Conservation (phyloP, 1,140 invertebrate species). For the Aleiodes sp. region DNA sequence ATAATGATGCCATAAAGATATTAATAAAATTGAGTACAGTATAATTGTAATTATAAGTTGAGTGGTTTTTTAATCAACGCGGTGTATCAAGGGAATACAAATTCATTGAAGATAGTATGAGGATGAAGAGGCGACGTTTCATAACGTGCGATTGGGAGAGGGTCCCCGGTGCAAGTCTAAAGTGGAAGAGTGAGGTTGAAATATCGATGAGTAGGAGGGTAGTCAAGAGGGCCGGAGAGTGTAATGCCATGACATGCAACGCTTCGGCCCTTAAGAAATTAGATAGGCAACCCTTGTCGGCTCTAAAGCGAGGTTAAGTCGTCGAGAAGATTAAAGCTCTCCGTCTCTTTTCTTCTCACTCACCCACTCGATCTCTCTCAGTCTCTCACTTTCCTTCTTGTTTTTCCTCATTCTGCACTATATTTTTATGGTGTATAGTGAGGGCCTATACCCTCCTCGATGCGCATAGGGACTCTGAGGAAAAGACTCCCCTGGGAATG, state of each 20-base stretch:
- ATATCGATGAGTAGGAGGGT: slow-evolving; percentile 27
- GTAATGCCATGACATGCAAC: slow-evolving; percentile 30
- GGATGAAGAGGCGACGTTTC: not conserved
- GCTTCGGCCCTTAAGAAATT: slow-evolving; percentile 47
- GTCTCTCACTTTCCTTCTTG: not conserved
- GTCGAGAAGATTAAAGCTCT: slow-evolving; percentile 55
- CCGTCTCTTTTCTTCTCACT: not conserved
- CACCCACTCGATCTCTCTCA: not conserved
- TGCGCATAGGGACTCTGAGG: slow-evolving; percentile 5
- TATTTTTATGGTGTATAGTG: not conserved
- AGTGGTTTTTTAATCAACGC: slow-evolving; percentile 5
- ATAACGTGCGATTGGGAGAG: not conserved
- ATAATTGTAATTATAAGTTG: not conserved
- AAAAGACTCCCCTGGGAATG: slow-evolving; percentile 28
- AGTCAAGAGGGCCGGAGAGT: not conserved
- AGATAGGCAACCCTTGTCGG: slow-evolving; percentile 42
- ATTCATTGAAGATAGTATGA: not conserved
- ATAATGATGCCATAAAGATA: not conserved
- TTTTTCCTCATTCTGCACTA: not conserved
- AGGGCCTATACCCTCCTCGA: slow-evolving; percentile 22
- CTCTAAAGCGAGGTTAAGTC: slow-evolving; percentile 49
- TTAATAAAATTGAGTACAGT: not conserved
- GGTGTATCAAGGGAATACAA: not conserved
- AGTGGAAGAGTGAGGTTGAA: slow-evolving; percentile 12
- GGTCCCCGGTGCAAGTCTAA: not conserved